phyloP scores from a whole-genome alignment of 1,140 invertebrate genomes.

The Apis laboriosa region DNA sequence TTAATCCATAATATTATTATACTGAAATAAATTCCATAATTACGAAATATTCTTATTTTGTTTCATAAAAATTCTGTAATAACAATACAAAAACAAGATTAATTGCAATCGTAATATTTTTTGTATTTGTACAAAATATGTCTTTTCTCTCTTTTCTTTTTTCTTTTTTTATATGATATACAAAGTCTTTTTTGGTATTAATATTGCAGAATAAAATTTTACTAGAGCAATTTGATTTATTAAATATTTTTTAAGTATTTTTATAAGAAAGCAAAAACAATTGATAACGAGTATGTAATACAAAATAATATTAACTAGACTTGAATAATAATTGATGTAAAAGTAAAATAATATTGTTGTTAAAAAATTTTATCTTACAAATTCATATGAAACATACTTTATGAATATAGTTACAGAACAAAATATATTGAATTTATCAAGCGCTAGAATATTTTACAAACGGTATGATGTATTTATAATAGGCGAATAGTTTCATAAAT shows the following conservation, averaged over 20 bases:
- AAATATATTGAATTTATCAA: constrained; percentile 3
- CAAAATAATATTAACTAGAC: constrained; percentile 15
- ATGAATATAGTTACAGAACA: constrained; percentile 15
- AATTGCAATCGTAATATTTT: constrained; percentile 44
- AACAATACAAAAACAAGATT: constrained; percentile 42
- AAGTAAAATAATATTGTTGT: constrained; percentile 3
- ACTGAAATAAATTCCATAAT: constrained; percentile 7
- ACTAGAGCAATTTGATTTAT: constrained; percentile 17
- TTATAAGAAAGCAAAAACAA: constrained; percentile 24
- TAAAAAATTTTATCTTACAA: constrained; percentile 34
- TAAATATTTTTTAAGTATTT: not conserved
- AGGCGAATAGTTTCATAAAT: constrained; percentile 25
- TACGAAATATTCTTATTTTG: constrained; percentile 14
- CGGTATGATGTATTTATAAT: constrained; percentile 29
- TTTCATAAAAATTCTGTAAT: constrained; percentile 20
- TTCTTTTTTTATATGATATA: constrained; percentile 21
- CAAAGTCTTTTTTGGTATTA: constrained; percentile 38
- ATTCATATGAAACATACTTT: constrained; percentile 26
- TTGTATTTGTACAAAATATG: constrained; percentile 57
- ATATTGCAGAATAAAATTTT: constrained; percentile 33
- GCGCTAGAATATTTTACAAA: constrained; percentile 19
- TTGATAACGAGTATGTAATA: constrained; percentile 7
- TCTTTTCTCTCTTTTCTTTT: not conserved
- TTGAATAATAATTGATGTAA: constrained; percentile 15
- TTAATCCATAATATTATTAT: constrained; percentile 4